Percentiles rank a stretch among this genome's conserved stretches.
Evolutionary conservation across 2,113 vertebrate species (phyloP).

Genomic region (Neolamprologus longior): DNA sequence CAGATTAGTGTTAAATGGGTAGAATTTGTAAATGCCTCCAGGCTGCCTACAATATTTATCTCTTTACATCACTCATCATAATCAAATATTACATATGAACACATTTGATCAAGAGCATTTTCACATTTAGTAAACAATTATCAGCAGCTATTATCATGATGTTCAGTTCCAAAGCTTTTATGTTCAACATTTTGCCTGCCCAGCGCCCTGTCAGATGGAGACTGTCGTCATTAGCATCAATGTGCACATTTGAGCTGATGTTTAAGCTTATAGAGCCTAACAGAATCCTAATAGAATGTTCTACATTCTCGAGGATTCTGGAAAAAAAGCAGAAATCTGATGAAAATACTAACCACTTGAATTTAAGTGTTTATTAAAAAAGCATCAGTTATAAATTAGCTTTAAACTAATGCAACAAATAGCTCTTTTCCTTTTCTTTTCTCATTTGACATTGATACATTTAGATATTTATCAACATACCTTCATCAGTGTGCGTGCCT

Average conservation of each 20-base stretch:
- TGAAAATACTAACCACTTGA: background rate
- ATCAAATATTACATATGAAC: background rate
- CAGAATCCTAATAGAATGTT: background rate
- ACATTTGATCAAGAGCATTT: background rate
- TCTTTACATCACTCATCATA: background rate
- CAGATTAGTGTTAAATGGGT: constrained; percentile 4
- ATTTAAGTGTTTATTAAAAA: background rate
- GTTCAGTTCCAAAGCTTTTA: background rate
- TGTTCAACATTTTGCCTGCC: background rate
- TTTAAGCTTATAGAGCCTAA: background rate
- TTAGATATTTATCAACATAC: background rate
- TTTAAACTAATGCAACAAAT: background rate
- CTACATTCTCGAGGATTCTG: background rate
- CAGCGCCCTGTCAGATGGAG: background rate
- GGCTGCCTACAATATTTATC: constrained; percentile 25
- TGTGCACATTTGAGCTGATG: background rate
- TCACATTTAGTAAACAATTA: background rate
- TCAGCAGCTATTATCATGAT: background rate
- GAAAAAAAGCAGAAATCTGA: background rate
- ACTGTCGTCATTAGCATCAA: background rate
- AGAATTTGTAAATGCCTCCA: constrained; percentile 23
- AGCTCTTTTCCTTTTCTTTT: background rate
- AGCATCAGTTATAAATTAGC: background rate
- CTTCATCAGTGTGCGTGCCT: background rate
- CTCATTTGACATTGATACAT: background rate